These are phyloP conservation scores for Euschistus heros DNA, from an alignment of 1,140 invertebrate genomes.

Conservation along the genomic window DNA sequence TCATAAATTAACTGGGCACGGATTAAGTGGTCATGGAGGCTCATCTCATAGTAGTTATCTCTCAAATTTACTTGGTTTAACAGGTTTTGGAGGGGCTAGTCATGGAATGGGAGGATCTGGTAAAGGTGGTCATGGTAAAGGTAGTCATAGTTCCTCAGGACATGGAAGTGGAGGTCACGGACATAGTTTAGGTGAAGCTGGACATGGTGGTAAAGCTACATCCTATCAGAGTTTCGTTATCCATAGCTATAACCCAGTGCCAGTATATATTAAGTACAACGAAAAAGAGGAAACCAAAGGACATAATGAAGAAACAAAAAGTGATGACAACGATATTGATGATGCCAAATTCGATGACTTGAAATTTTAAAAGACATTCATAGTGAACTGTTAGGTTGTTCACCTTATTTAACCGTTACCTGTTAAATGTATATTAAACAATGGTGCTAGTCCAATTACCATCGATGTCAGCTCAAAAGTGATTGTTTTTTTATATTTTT, in stretches of 20 bases:
- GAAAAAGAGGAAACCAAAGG: not conserved
- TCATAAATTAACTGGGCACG: not conserved
- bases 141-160: not conserved
- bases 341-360: not conserved
- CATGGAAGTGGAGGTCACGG: not conserved
- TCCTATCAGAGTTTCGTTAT: slow-evolving; percentile 24
- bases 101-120: not conserved
- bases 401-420: no score
- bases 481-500: no score
- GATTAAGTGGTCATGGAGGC: not conserved
- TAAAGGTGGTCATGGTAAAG: not conserved
- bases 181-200: not conserved
- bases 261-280: slow-evolving; percentile 12
- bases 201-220: slow-evolving; percentile 15
- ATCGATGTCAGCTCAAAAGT: no score
- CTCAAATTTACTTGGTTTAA: not conserved
- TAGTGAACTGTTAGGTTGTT: no score
- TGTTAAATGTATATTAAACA: no score
- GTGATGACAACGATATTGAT: not conserved
- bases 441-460: no score
- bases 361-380: not conserved
- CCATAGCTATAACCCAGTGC: slow-evolving; percentile 19
- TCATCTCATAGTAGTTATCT: not conserved
- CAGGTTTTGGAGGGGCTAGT: not conserved
- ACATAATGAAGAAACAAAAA: not conserved